Evolutionary conservation across 2,113 vertebrate genomes (phyloP).

Genomic region (Herpetotheres cachinnans): DNA sequence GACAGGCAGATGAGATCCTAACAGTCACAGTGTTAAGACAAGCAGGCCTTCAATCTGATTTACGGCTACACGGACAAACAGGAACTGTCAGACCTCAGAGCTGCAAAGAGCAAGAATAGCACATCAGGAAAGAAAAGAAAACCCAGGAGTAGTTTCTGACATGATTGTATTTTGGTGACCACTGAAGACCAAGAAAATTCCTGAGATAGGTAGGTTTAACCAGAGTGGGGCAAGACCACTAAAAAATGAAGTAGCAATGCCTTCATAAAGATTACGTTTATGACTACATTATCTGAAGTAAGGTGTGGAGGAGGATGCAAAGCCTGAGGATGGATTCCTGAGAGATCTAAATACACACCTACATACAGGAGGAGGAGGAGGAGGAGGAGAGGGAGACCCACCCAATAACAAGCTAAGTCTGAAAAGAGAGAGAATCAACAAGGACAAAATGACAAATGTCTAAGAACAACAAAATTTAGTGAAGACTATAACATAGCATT

Average conservation of each 20-base stretch:
- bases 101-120: background rate
- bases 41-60: background rate
- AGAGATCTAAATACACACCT: slow-evolving; percentile 22
- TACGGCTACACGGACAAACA: background rate
- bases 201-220: background rate
- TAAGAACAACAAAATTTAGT: slow-evolving; percentile 30
- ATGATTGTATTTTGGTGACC: background rate
- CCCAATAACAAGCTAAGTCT: background rate
- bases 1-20: slow-evolving; percentile 12
- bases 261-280: background rate
- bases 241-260: background rate
- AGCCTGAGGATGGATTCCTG: background rate
- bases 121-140: background rate
- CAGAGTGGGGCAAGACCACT: background rate
- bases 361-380: background rate
- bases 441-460: slow-evolving; percentile 33
- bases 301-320: background rate
- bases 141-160: background rate
- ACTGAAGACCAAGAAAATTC: background rate
- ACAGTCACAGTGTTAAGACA: background rate
- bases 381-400: background rate
- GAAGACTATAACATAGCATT: background rate
- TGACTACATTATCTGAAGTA: background rate
- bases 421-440: slow-evolving; percentile 16
- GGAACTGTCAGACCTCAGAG: background rate